Percentiles rank a stretch among this genome's conserved stretches.
Conservation (phyloP, 37 sponge, comb jelly and placozoan genomes). For the Hormiphora californensis region DNA sequence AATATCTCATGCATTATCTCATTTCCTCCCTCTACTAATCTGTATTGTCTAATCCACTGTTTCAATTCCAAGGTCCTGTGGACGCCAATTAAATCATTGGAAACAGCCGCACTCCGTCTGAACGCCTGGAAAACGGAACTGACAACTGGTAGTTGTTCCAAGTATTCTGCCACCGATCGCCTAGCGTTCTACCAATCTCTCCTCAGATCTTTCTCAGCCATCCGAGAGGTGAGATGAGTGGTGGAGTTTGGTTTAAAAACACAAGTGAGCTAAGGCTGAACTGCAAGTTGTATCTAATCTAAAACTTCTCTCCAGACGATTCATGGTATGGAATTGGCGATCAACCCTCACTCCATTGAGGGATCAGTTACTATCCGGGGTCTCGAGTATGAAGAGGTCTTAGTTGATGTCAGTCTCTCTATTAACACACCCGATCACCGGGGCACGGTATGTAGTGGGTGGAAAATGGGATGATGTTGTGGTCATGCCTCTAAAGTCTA, state of each 20-base stretch:
- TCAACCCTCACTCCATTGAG: slow-evolving; percentile 54
- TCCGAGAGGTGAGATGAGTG: background rate
- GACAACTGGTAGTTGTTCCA: background rate
- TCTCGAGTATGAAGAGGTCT: background rate
- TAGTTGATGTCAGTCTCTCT: background rate
- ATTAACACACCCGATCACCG: slow-evolving; percentile 22
- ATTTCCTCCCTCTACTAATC: too few relatives aligned
- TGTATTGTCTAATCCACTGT: too few relatives aligned
- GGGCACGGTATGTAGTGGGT: slow-evolving; percentile 1
- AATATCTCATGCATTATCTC: too few relatives aligned
- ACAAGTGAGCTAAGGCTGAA: too few relatives aligned
- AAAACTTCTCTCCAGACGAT: background rate
- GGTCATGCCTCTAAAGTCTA: too few relatives aligned
- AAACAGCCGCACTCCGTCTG: background rate
- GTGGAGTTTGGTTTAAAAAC: too few relatives aligned
- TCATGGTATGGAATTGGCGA: slow-evolving; percentile 43
- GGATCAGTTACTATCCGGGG: slow-evolving; percentile 27
- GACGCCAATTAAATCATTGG: background rate
- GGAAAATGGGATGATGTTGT: too few relatives aligned
- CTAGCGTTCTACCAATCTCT: background rate
- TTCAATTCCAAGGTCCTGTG: slow-evolving; percentile 18
- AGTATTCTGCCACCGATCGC: background rate
- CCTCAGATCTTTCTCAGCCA: slow-evolving; percentile 4
- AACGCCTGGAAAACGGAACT: background rate
- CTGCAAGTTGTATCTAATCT: background rate